Evolutionary conservation across 1,140 invertebrate species (phyloP), one percentile per base, ranked within the genome.

Genomic region (Trichoplusia ni): DNA sequence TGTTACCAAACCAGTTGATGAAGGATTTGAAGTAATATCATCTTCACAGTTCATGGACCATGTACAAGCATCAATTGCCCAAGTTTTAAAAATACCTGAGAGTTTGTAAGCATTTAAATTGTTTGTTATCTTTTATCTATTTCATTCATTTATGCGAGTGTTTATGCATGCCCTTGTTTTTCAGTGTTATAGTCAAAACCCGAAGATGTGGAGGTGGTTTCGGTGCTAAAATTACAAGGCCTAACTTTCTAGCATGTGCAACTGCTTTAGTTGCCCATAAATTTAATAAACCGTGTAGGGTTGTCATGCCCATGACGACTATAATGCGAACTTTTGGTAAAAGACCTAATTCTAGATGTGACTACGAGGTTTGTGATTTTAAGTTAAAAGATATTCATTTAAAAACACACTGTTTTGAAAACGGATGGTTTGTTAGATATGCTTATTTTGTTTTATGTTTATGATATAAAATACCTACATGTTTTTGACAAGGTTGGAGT

Each of bases 121-220:
- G n/a, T n/a, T n/a, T n/a, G n/a, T n/a, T n/a, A n/a, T n/a, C n/a
- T n/a, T n/a, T n/a, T n/a, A n/a, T n/a, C n/a, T n/a, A n/a, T n/a
- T n/a, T n/a, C n/a, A n/a, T n/a, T n/a, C n/a, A n/a, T n/a, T n/a
- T n/a, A n/a, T n/a, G n/a, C n/a, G n/a, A n/a, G n/a, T n/a, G n/a
- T n/a, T n/a, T n/a, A n/a, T n/a, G n/a, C n/a, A n/a, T n/a, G n/a
- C n/a, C n/a, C n/a, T n/a, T n/a, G n/a, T n/a, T n/a, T 83, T 44
- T 64, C 93, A 75, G 93, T 31, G 90, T 95, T 8, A 92, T 94
- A 56, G 71, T 95, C 0, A 84, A 90, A 60, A 92, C 94, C 1
- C 89, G 92, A 58, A 85, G 94, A 63, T 68, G 95, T 2, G 95
- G 95, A 1, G 95, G 95, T 18, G 93, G 82, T 1, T 96, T 94